Base-by-base conservation (phyloP, 2,113 vertebrate species). In the Paramisgurnus dabryanus region DNA sequence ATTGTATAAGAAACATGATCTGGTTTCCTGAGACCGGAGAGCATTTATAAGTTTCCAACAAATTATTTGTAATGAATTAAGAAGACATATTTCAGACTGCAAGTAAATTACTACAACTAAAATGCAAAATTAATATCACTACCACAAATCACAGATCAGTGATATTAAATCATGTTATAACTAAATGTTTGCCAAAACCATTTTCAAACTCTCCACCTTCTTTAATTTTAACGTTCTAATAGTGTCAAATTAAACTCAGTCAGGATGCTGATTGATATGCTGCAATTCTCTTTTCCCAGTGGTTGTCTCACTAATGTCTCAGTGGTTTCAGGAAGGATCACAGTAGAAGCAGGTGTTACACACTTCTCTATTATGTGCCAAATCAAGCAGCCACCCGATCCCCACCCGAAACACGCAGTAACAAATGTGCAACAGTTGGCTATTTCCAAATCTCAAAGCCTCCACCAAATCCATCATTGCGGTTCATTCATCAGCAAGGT, bases 321-420 rank as follows among this genome's bases (percentile, higher is more conserved):
- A 69, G 9, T 22, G 61, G 27, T 60, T 61, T 15, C 65, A 75
- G 50, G 9, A 22, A 34, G 11, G 47, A 82, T 73, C 66, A 13
- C 8, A 12, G 43, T 4, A 1, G 50, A 77, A 60, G 85, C 88
- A 87, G 87, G 84, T 87, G 87, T 84, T 67, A 12, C 80, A 83
- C 67, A 83, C 50, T 70, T 43, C 60, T 73, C 57, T 63, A 81
- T 81, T 80, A 84, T 76, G 58, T 43, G 55, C 69, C 80, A 40
- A 49, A 69, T 79, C 75, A 84, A 82, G 83, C 58, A 80, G 64
- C 66, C 70, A 17, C 70, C 47, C 72, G 65, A 50, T 69, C 70
- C 45, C 67, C 55, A 65, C 55, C 75, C 57, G 53, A 71, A 45
- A 82, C 70, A 70, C 18, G 65, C 82, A 60, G 65, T 60, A 61